These are phyloP conservation scores for Glossophaga mutica DNA, from an alignment of 2,797 vertebrate genomes.

Conservation along the genomic window DNA sequence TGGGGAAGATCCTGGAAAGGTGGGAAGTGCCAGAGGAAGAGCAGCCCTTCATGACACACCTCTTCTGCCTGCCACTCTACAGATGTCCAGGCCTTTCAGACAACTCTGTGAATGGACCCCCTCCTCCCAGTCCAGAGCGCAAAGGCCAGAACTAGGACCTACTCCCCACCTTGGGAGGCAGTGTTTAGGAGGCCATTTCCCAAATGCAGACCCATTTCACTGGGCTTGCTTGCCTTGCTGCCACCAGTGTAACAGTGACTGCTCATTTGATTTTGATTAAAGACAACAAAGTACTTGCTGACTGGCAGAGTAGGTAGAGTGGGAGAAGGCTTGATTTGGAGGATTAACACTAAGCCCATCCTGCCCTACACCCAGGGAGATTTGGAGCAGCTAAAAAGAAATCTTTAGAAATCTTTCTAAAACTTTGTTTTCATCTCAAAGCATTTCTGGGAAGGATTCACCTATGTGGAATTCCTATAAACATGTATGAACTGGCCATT, in stretches of 20 bases:
- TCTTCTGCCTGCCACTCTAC: not conserved
- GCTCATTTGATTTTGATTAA: conserved; percentile 48
- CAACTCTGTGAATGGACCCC: not conserved
- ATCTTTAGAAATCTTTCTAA: not conserved
- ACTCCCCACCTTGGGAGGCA: not conserved
- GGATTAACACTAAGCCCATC: not conserved
- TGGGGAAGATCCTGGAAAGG: not conserved
- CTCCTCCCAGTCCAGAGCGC: not conserved
- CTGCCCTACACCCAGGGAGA: not conserved
- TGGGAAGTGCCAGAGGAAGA: not conserved
- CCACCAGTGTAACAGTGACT: not conserved
- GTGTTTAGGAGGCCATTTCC: not conserved
- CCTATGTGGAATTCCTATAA: conserved; percentile 6
- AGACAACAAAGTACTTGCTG: conserved; percentile 13
- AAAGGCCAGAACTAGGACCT: not conserved
- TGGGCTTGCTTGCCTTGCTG: not conserved
- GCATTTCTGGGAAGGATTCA: not conserved
- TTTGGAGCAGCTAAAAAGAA: conserved; percentile 6
- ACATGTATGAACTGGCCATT: not conserved
- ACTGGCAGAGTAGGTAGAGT: not conserved
- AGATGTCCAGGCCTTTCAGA: not conserved
- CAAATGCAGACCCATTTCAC: not conserved
- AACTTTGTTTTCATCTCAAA: conserved; percentile 2
- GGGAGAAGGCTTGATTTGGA: conserved; percentile 17
- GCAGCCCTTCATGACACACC: not conserved